phyloP scores from a whole-genome alignment of 1,140 invertebrate species.

The Phortica variegata region DNA sequence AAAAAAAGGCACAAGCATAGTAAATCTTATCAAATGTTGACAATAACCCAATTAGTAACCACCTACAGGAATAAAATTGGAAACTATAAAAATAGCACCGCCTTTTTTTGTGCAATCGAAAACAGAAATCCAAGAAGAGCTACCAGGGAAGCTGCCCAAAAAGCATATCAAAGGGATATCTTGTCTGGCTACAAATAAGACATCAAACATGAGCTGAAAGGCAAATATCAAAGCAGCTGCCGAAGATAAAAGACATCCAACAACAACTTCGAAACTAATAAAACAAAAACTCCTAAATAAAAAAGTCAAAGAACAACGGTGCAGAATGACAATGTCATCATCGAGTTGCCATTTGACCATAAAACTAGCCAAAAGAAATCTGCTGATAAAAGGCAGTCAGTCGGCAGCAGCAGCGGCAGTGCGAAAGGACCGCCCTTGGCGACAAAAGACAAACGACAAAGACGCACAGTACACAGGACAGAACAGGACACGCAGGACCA shows the following conservation, averaged over 20 bases:
- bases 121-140: conserved; percentile 25
- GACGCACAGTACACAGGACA: too few species aligned
- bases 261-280: conserved; percentile 12
- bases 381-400: conserved; percentile 26
- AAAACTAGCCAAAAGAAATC: conserved; percentile 28
- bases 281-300: too few species aligned
- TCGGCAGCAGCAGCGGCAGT: too few species aligned
- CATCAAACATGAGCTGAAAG: conserved; percentile 23
- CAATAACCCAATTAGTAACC: conserved; percentile 53
- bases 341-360: conserved; percentile 14
- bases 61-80: conserved; percentile 31
- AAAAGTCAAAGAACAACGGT: conserved; percentile 21
- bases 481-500: too few species aligned
- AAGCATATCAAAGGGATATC: background rate
- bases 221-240: conserved; percentile 36
- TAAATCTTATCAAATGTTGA: conserved; percentile 52
- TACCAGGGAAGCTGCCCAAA: conserved; percentile 44
- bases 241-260: conserved; percentile 15
- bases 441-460: background rate
- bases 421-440: conserved; percentile 31
- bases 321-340: conserved; percentile 38
- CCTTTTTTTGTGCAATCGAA: conserved; percentile 32
- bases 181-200: conserved; percentile 26
- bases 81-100: conserved; percentile 11
- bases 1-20: background rate